These are phyloP conservation scores for Cinara cedri DNA, from an alignment of 2,888 invertebrate genomes.

Conservation along the genomic window DNA sequence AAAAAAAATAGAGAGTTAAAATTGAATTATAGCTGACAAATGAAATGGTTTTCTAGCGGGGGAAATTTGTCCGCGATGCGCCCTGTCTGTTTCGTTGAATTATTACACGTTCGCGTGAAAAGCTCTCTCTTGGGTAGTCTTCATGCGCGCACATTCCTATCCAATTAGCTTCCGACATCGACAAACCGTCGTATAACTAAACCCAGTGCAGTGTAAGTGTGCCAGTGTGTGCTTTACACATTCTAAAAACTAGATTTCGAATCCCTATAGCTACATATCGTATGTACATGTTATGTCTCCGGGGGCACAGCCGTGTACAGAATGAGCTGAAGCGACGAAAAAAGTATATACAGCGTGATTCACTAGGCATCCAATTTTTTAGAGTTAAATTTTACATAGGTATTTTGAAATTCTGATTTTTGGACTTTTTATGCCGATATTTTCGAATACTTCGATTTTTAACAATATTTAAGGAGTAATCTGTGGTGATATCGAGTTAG, in stretches of 20 bases:
- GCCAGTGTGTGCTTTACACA: background rate
- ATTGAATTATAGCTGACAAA: slow-evolving; percentile 52
- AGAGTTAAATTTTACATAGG: too few species aligned
- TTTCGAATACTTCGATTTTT: too few species aligned
- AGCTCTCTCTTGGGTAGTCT: slow-evolving; percentile 39
- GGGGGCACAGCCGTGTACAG: background rate
- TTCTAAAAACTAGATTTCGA: slow-evolving; percentile 33
- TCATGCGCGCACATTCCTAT: slow-evolving; percentile 18
- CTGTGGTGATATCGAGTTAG: too few species aligned
- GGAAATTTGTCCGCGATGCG: slow-evolving; percentile 34
- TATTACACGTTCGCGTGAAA: slow-evolving; percentile 31
- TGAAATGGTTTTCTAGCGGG: slow-evolving; percentile 34
- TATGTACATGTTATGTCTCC: slow-evolving; percentile 40
- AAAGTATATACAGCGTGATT: too few species aligned
- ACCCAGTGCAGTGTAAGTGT: background rate
- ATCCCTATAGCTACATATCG: slow-evolving; percentile 14
- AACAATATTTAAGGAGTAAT: too few species aligned
- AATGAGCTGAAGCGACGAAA: background rate
- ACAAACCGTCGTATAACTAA: slow-evolving; percentile 15
- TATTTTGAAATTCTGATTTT: too few species aligned
- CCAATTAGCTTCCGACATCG: slow-evolving; percentile 46
- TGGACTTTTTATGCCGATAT: too few species aligned
- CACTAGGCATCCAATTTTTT: too few species aligned
- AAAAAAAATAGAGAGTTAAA: slow-evolving; percentile 11
- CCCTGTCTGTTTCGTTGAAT: slow-evolving; percentile 48